Base-by-base conservation (phyloP, 1,140 invertebrate genomes). In the Scaptomyza graminum region DNA sequence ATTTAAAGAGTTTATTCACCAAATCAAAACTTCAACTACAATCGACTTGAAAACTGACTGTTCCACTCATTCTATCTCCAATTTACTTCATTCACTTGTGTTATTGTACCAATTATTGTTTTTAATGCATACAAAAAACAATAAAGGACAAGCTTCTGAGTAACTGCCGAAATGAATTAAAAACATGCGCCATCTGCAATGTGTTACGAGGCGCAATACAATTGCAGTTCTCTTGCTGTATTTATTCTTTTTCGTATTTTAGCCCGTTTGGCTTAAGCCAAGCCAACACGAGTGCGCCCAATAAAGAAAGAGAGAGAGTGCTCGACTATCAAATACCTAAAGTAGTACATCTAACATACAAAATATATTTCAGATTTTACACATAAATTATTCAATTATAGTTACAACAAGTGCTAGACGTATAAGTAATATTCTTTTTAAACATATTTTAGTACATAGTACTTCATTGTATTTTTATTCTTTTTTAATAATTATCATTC, bases 161-260 rank as follows among this genome's bases (percentile, higher is more conserved):
- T 72, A 72, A 81, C 73, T 83, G 70, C 64, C 63, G 76, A 85
- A 85, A 85, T 85, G 81, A 85, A 85, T 85, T 85, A 85, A 85
- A 85, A 85, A 85, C 81, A 85, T 85, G 76, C 81, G 74, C 81
- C 81, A 85, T 85, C 81, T 85, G 81, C 81, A 85, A 85, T 85
- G 85, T 85, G 81, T 85, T 85, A 74, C 74, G 61, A 62, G 59
- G 37, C 41, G 43, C 44, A 54, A 41, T 47, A 49, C 52, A 44
- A 55, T 63, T 70, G 76, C 65, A 75, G 64, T 82, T 72, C 7
- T 61, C 49, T 65, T 57, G 57, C 73, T 59, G 60, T 73, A 79
- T 59, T 84, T 71, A 77, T 71, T 37, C 16, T 3, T 22, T 22
- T 75, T 39, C 25, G 55, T 34, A 46, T 63, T 43, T 57, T 74